Base-by-base conservation (phyloP, 2,113 vertebrate species). In the Pycnonotus jocosus region DNA sequence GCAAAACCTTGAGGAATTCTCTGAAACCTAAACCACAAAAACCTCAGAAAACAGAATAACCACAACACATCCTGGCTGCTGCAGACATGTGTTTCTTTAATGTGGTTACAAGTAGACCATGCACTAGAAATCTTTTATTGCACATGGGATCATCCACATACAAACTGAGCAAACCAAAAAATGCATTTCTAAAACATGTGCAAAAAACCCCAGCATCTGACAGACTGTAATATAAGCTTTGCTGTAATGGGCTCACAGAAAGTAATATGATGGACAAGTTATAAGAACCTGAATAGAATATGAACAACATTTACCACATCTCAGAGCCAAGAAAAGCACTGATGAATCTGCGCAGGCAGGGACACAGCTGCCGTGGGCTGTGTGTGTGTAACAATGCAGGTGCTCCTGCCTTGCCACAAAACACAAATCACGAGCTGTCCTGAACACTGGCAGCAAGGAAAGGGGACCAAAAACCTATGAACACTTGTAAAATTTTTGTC, bases 1-100 rank as follows among this genome's bases (percentile, higher is more conserved):
- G 64, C 33, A 91, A 95, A 93, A 77, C 25, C 53, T 86, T 61
- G 42, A 68, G 45, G 58, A 80, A 88, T 71, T 50, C 38, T 56
- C 22, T 72, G 77, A 93, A 94, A 94, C 24, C 37, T 78, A 96
- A 91, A 93, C 90, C 84, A 86, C 87, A 94, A 44, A 77, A 95
- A 57, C 77, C 93, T 90, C 92, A 86, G 58, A 86, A 64, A 45
- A 79, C 47, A 62, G 58, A 91, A 84, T 58, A 83, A 90, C 69
- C 84, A 68, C 61, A 94, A 77, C 10, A 50, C 73, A 93, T 83
- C 54, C 68, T 94, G 68, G 69, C 62, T 84, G 84, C 90, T 89
- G 81, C 74, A 92, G 88, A 95, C 78, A 79, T 57, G 44, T 65
- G 51, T 72, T 33, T 91, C 54, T 84, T 89, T 96, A 84, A 85